Evolutionary conservation across 2,113 vertebrate genomes (phyloP), one percentile per base, ranked within the genome.

Genomic region (Spea bombifrons): DNA sequence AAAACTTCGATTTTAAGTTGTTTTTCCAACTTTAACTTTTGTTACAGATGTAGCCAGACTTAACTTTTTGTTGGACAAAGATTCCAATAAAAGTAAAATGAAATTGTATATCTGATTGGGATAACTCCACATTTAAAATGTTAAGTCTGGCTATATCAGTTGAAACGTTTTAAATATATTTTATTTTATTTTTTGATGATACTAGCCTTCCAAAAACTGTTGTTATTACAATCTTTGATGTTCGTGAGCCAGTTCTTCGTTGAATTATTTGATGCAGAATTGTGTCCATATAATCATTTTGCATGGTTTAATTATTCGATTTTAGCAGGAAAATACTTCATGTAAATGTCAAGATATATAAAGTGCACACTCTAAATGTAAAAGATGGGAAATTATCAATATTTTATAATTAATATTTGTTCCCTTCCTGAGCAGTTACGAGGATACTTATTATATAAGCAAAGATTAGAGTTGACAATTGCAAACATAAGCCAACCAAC

Each of bases 391-490:
- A 85, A 85, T 89, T 87, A 88, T 85, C 87, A 88, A 84, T 90
- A 89, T 85, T 82, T 91, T 88, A 82, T 88, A 89, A 88, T 92
- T 92, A 91, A 89, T 92, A 90, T 91, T 88, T 90, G 81, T 75
- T 87, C 72, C 87, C 89, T 91, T 88, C 84, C 84, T 85, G 87
- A 90, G 85, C 84, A 86, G 77, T 89, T 90, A 91, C 86, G 86
- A 87, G 84, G 84, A 90, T 91, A 91, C 86, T 93, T 92, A 94
- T 92, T 92, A 87, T 88, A 90, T 75, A 88, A 85, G 78, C 87
- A 89, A 89, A 92, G 92, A 94, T 93, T 89, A 91, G 89, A 92
- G 87, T 92, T 93, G 92, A 93, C 93, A 93, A 92, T 93, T 91
- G 89, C 90, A 92, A 93, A 94, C 90, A 90, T 88, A 90, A 90